Conservation (phyloP, 2,888 invertebrate species). For the Alloscopus bannaensis region DNA sequence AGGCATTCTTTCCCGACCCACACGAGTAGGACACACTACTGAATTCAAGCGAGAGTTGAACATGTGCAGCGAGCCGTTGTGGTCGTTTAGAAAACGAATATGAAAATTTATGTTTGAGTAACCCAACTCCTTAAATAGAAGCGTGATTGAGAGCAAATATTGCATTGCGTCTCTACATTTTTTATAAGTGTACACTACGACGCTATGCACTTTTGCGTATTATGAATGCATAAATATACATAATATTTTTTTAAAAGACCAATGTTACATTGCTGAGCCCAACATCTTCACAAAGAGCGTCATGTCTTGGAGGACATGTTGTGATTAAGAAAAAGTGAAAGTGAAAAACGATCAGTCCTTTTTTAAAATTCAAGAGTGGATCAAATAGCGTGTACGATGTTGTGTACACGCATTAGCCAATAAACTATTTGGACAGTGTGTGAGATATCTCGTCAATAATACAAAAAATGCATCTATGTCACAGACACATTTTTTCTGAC, state of each 20-base stretch:
- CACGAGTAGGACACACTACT: too few species aligned
- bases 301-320: constrained; percentile 59
- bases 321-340: constrained; percentile 58
- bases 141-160: constrained; percentile 12
- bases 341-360: constrained; percentile 55
- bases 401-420: not conserved
- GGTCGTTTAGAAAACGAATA: constrained; percentile 23
- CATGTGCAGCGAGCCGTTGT: too few species aligned
- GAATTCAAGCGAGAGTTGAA: too few species aligned
- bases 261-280: too few species aligned
- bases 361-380: constrained; percentile 55
- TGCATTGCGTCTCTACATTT: not conserved
- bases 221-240: too few species aligned
- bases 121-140: constrained; percentile 58
- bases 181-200: too few species aligned
- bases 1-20: constrained; percentile 43
- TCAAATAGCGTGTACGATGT: too few species aligned
- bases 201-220: too few species aligned
- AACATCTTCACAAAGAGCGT: constrained; percentile 20
- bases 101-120: constrained; percentile 30
- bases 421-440: constrained; percentile 26
- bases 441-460: too few species aligned
- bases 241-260: too few species aligned
- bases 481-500: constrained; percentile 11
- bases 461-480: constrained; percentile 16